These are phyloP conservation scores for Rhizoglyphus robini DNA, from an alignment of 1,140 invertebrate species.

Conservation along the genomic window DNA sequence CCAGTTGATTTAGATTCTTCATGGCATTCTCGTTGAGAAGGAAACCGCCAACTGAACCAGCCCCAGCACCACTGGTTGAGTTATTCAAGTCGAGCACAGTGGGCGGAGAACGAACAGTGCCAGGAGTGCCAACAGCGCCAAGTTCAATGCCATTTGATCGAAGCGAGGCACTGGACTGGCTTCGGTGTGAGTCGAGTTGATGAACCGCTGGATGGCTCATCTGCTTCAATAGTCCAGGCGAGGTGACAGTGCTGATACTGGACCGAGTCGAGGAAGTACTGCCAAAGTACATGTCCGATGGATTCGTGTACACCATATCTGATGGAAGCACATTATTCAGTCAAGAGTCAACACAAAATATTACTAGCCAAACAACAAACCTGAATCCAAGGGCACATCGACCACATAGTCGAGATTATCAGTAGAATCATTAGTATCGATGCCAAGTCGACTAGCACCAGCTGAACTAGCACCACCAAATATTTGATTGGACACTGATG, in stretches of 20 bases:
- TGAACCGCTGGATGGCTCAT: constrained; percentile 1
- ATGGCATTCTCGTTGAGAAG: constrained; percentile 16
- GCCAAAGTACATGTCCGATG: background rate
- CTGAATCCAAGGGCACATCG: background rate
- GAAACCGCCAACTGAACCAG: constrained; percentile 2
- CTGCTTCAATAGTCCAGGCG: background rate
- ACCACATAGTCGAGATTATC: background rate
- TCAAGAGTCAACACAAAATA: no score
- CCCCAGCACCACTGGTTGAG: no score
- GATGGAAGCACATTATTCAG: no score
- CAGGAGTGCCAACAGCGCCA: background rate
- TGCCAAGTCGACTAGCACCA: no score
- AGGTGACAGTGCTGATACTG: background rate
- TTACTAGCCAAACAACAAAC: no score
- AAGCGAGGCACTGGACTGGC: background rate
- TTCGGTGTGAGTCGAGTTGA: background rate
- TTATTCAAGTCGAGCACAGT: background rate
- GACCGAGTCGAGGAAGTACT: background rate
- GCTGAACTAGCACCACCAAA: no score
- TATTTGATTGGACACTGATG: no score
- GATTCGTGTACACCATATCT: background rate
- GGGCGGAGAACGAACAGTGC: background rate
- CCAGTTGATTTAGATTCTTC: constrained; percentile 17
- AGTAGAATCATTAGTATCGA: background rate
- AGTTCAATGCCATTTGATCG: background rate